Conservation (phyloP, 2,113 vertebrate genomes). For the Pelodiscus sinensis region DNA sequence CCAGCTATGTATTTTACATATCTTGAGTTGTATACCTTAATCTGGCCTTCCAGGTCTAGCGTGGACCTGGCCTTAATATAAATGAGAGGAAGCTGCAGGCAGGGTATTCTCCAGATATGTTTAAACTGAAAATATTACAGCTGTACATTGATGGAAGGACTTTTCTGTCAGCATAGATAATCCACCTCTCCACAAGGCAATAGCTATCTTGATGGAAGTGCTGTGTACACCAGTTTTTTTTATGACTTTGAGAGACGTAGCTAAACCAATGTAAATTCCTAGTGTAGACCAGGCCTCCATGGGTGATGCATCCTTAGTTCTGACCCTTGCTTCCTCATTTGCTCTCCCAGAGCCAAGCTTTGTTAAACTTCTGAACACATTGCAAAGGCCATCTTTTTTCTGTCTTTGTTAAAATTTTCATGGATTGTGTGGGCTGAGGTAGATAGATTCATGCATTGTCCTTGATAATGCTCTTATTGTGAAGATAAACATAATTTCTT, state of each 20-base stretch:
- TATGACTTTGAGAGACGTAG: background rate
- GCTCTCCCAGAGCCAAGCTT: background rate
- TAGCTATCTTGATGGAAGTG: background rate
- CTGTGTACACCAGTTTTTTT: background rate
- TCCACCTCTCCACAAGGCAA: background rate
- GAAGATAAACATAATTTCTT: background rate
- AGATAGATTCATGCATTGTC: accelerated
- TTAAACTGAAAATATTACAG: background rate
- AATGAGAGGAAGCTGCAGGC: background rate
- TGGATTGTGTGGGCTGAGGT: accelerated
- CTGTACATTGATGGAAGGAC: background rate
- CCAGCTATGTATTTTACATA: no score
- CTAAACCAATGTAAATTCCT: background rate
- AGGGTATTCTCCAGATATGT: background rate
- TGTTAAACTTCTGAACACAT: background rate
- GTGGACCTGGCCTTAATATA: background rate
- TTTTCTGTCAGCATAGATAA: background rate
- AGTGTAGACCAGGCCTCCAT: background rate
- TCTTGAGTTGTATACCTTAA: no score
- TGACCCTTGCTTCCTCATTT: background rate
- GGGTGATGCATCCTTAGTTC: background rate
- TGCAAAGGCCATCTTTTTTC: background rate
- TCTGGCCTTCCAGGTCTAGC: no score
- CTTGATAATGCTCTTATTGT: background rate
- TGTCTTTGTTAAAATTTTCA: no score